phyloP scores from a whole-genome alignment of 2,113 vertebrate species.

The Agelaius tricolor region DNA sequence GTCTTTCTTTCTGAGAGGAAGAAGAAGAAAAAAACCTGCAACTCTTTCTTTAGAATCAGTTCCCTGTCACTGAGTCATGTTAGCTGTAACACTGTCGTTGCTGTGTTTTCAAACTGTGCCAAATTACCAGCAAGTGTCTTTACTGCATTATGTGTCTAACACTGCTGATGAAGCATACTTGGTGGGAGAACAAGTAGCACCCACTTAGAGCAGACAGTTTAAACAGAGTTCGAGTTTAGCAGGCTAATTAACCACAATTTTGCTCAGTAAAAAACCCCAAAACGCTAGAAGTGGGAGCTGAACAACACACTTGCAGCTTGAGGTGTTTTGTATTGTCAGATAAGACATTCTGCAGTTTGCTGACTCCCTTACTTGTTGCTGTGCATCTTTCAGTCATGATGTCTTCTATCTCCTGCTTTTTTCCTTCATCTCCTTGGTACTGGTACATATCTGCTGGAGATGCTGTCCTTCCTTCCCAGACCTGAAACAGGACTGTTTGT shows the following conservation, averaged over 20 bases:
- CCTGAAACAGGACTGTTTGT: not conserved
- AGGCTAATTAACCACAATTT: slow-evolving; percentile 22
- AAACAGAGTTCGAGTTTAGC: slow-evolving; percentile 10
- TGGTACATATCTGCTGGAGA: slow-evolving; percentile 56
- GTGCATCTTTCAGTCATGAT: slow-evolving; percentile 14
- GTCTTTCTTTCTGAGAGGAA: not conserved
- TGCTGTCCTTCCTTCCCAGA: slow-evolving; percentile 21
- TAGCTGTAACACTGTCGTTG: slow-evolving; percentile 38
- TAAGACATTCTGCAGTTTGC: slow-evolving; percentile 9
- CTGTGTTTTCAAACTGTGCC: slow-evolving; percentile 84
- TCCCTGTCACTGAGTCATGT: slow-evolving; percentile 45
- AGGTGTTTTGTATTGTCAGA: slow-evolving; percentile 49
- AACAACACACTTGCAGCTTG: slow-evolving; percentile 46
- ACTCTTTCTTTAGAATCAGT: slow-evolving; percentile 64
- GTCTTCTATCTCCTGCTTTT: slow-evolving; percentile 37
- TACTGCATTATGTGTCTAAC: slow-evolving; percentile 78
- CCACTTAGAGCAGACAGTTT: slow-evolving; percentile 54
- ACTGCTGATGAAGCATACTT: slow-evolving; percentile 72
- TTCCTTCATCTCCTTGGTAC: slow-evolving; percentile 35
- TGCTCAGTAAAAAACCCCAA: slow-evolving; percentile 33
- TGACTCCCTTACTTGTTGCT: slow-evolving; percentile 33
- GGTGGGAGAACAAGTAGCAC: slow-evolving; percentile 48
- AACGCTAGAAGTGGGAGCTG: slow-evolving; percentile 33
- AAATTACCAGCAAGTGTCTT: slow-evolving; percentile 97
- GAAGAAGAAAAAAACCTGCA: slow-evolving; percentile 50